A percentile compares a stretch with the other conserved stretches of the same genome.
phyloP scores from a whole-genome alignment of 2,113 vertebrate genomes.

The Leptobrachium ailaonicum region DNA sequence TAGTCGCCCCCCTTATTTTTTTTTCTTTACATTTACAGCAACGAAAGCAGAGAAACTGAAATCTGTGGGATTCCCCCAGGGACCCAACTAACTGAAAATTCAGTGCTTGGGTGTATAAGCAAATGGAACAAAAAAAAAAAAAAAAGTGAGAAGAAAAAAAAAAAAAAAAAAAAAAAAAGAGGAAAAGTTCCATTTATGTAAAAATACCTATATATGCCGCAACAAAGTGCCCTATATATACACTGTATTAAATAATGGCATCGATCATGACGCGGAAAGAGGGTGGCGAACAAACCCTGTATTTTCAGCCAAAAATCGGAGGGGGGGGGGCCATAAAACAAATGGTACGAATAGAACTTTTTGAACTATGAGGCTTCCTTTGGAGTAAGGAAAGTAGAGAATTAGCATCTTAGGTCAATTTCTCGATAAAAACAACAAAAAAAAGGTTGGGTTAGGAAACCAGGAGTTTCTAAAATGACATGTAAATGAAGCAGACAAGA shows the following conservation, averaged over 20 bases:
- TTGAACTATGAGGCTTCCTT: too few species aligned
- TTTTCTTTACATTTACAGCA: slow-evolving; percentile 72
- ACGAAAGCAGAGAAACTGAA: slow-evolving; percentile 76
- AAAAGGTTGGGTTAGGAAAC: neutral
- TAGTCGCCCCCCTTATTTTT: slow-evolving; percentile 52
- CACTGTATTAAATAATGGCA: neutral
- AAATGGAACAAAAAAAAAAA: slow-evolving; percentile 50
- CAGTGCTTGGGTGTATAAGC: slow-evolving; percentile 69
- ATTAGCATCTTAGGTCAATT: too few species aligned
- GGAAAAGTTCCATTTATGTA: slow-evolving; percentile 24
- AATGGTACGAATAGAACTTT: too few species aligned
- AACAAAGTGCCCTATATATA: slow-evolving; percentile 41
- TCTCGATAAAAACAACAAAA: too few species aligned
- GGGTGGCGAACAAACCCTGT: too few species aligned
- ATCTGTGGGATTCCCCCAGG: slow-evolving; percentile 78
- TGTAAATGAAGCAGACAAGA: slow-evolving; percentile 21
- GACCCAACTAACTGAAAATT: slow-evolving; percentile 90
- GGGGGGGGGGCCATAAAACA: too few species aligned
- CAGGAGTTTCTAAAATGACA: slow-evolving; percentile 23
- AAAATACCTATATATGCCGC: slow-evolving; percentile 27
- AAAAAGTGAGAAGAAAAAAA: slow-evolving; percentile 48
- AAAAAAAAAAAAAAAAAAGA: slow-evolving; percentile 15
- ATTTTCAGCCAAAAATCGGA: too few species aligned
- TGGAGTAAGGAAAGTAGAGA: too few species aligned
- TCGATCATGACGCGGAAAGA: too few species aligned